Evolutionary conservation across 2,888 invertebrate genomes (phyloP).

Genomic region (Drosophila borborema): DNA sequence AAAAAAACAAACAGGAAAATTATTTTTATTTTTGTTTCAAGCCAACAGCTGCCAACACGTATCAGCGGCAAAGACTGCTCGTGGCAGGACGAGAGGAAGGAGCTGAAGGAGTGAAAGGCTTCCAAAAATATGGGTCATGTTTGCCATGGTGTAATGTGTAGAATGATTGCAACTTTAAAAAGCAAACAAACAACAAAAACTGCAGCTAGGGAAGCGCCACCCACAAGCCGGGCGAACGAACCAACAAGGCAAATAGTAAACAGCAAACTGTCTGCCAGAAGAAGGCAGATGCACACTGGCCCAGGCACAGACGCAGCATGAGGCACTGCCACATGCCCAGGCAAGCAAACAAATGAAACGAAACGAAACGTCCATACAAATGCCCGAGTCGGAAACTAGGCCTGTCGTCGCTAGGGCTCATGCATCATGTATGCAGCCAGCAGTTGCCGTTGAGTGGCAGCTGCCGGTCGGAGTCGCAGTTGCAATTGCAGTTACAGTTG

Average conservation of each 20-base stretch:
- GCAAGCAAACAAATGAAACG: constrained; percentile 51
- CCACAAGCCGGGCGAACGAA: constrained; percentile 34
- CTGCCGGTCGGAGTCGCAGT: constrained; percentile 22
- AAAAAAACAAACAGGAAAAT: constrained; percentile 59
- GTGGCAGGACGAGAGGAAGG: neutral
- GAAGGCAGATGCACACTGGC: constrained; percentile 27
- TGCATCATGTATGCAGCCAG: constrained; percentile 56
- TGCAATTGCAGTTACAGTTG: constrained; percentile 28
- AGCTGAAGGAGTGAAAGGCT: constrained; percentile 31
- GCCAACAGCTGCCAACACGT: constrained; percentile 51
- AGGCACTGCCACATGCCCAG: constrained; percentile 17
- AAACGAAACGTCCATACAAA: constrained; percentile 59
- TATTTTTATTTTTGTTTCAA: constrained; percentile 56
- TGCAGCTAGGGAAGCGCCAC: constrained; percentile 26
- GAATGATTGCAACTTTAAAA: constrained; percentile 83
- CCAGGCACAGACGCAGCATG: neutral
- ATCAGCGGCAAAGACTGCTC: neutral
- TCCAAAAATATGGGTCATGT: constrained; percentile 82
- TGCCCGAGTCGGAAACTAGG: constrained; percentile 44
- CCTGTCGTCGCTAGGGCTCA: constrained; percentile 42
- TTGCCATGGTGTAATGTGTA: constrained; percentile 82
- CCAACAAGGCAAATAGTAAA: constrained; percentile 64
- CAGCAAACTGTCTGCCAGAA: constrained; percentile 58
- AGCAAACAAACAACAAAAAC: constrained; percentile 67
- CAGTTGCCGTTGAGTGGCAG: constrained; percentile 40